phyloP scores from a whole-genome alignment of 2,797 vertebrate genomes.

The Ceyx erithaca region DNA sequence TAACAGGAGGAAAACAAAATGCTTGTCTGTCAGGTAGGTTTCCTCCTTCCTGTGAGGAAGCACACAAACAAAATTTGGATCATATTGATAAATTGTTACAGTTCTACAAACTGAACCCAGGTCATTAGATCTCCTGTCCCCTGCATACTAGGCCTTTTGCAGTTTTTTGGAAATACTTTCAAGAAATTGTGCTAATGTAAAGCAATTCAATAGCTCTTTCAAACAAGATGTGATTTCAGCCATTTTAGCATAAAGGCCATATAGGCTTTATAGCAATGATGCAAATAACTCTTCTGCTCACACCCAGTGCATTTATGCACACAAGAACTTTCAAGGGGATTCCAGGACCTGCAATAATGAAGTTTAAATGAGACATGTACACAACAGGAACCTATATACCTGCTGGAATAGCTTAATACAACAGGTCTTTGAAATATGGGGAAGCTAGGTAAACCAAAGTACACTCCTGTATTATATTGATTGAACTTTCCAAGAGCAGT shows the following conservation, averaged over 20 bases:
- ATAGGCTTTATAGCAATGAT: neutral
- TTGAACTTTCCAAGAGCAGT: neutral
- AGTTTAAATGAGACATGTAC: neutral
- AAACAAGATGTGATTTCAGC: neutral
- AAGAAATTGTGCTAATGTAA: neutral
- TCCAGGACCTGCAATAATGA: neutral
- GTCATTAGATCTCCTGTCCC: neutral
- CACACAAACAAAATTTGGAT: neutral
- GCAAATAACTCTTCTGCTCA: neutral
- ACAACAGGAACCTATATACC: neutral
- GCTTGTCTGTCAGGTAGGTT: neutral
- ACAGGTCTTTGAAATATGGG: neutral
- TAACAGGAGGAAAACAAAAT: neutral
- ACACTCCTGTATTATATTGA: neutral
- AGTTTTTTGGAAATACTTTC: neutral
- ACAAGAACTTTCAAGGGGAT: neutral
- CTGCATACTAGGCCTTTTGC: neutral
- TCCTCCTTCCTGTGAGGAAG: neutral
- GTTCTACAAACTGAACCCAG: neutral
- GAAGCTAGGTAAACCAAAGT: neutral
- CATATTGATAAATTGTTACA: neutral
- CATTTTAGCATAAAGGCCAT: neutral
- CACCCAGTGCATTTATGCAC: rapidly evolving
- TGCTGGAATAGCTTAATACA: neutral
- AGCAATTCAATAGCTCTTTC: neutral